Evolutionary conservation across 2,888 invertebrate species (phyloP).

Genomic region (Patella caerulea): DNA sequence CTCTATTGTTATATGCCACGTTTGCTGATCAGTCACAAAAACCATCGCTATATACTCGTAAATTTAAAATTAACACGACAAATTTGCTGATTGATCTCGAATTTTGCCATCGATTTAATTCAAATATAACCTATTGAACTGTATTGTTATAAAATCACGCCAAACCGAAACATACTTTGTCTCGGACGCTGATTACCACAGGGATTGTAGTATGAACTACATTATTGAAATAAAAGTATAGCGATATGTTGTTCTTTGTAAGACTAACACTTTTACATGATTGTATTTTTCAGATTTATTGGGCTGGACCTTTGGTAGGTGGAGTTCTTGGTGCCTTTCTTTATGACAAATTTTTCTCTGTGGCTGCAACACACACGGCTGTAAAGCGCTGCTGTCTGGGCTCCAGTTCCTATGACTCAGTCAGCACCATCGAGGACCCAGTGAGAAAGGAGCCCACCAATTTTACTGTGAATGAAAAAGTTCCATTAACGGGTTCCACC

Average conservation of each 20-base stretch:
- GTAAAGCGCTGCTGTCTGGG: conserved; percentile 11
- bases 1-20: too few relatives aligned
- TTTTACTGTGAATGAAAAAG: not conserved
- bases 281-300: conserved; percentile 44
- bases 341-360: conserved; percentile 49
- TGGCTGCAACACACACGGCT: conserved; percentile 8
- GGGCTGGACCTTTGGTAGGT: conserved; percentile 51
- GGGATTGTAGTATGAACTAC: not conserved
- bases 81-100: too few relatives aligned
- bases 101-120: too few relatives aligned
- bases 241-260: not conserved
- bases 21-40: too few relatives aligned
- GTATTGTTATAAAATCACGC: too few relatives aligned
- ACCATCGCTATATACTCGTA: too few relatives aligned
- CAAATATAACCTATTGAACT: too few relatives aligned
- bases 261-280: not conserved
- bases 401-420: conserved; percentile 14
- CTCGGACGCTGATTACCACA: too few relatives aligned
- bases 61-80: too few relatives aligned
- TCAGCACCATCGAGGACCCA: conserved; percentile 11
- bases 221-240: not conserved
- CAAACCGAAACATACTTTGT: too few relatives aligned
- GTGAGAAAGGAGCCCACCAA: not conserved
- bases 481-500: not conserved
- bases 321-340: conserved; percentile 42